Base-by-base conservation (phyloP, 2,113 vertebrate genomes). In the Tinamus guttatus region DNA sequence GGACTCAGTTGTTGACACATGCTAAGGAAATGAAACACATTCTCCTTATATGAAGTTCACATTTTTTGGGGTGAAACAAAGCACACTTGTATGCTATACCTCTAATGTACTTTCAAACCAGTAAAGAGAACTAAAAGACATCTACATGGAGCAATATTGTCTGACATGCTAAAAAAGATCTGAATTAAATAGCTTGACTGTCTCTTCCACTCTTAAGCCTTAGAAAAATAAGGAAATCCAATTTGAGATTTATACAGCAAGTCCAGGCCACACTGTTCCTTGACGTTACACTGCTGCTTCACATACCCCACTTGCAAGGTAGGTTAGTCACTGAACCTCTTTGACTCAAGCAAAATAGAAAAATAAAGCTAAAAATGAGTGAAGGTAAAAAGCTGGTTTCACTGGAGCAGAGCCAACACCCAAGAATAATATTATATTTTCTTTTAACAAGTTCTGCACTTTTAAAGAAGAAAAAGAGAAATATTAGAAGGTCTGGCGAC, bases 1-100 rank as follows among this genome's bases (percentile, higher is more conserved):
- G 91, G 65, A 95, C 69, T 56, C 83, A 94, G 95, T 92, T 94
- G 93, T 94, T 96, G 96, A 96, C 94, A 95, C 77, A 45, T 69
- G 83, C 70, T 90, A 94, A 97, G 96, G 93, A 97, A 97, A 97
- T 96, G 90, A 97, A 97, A 97, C 94, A 95, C 93, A 76, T 96
- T 96, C 93, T 93, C 80, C 83, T n/a, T 63, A 79, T 92, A 96
- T 94, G 92, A 96, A 93, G 74, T 79, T 96, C 88, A 88, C 92
- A 81, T 96, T 97, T 92, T 88, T 96, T 56, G 89, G 74, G 80
- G 83, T 86, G 90, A 94, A 94, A 97, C 90, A 96, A 96, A 95
- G 92, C 90, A 80, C 49, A 7, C 58, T 92, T 90, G 58, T 88
- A 73, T 49, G 92, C 94, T 45, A 2, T 12, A 59, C 90, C 83